Percentiles rank a stretch among this genome's conserved stretches.
Conservation (phyloP, 2,113 vertebrate species). For the Eira barbara region DNA sequence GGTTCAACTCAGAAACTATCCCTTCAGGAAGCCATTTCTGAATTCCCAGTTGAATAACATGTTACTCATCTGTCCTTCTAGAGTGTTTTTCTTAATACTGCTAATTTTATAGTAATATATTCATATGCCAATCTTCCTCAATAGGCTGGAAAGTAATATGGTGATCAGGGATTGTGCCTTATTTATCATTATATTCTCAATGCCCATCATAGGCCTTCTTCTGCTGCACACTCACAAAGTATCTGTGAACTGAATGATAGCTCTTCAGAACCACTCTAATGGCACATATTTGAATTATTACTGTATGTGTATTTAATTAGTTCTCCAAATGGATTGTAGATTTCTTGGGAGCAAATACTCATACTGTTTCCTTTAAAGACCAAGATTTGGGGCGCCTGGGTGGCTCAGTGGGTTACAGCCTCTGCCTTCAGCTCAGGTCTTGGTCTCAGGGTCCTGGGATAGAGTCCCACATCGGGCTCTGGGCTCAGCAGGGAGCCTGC, state of each 20-base stretch:
- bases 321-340: background rate
- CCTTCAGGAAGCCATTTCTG: background rate
- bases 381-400: background rate
- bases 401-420: too few relatives aligned
- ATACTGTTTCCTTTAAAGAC: background rate
- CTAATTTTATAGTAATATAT: background rate
- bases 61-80: background rate
- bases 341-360: background rate
- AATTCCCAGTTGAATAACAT: background rate
- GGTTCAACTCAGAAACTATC: background rate
- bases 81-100: background rate
- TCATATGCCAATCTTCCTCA: background rate
- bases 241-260: background rate
- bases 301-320: background rate
- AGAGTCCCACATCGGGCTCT: too few relatives aligned
- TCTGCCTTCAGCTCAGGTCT: too few relatives aligned
- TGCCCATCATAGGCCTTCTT: background rate
- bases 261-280: background rate
- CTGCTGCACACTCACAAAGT: background rate
- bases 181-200: background rate
- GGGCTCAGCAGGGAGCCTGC: too few relatives aligned
- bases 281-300: background rate
- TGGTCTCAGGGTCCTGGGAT: too few relatives aligned
- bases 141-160: background rate
- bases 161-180: background rate